Conservation (phyloP, 2,113 vertebrate species). For the Trinectes maculatus region DNA sequence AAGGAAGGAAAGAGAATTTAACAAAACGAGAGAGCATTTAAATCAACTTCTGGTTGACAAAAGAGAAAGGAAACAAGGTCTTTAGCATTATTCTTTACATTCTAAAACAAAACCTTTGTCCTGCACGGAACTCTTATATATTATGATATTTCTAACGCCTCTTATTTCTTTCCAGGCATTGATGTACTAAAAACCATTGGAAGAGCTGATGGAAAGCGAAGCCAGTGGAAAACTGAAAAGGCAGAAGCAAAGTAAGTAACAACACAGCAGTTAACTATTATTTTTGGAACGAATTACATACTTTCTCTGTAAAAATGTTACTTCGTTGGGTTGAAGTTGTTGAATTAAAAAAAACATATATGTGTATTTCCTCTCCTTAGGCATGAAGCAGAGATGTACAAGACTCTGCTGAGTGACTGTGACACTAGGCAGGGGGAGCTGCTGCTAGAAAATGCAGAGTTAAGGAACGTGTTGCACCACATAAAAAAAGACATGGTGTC, state of each 20-base stretch:
- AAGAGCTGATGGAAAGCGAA: slow-evolving; percentile 92
- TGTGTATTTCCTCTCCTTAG: slow-evolving; percentile 76
- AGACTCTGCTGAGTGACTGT: slow-evolving; percentile 89
- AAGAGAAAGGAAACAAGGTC: slow-evolving; percentile 93
- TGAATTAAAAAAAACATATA: not conserved
- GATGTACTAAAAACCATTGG: slow-evolving; percentile 94
- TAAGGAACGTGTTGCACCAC: slow-evolving; percentile 95
- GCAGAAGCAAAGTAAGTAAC: slow-evolving; percentile 90
- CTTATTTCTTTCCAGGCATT: slow-evolving; percentile 82
- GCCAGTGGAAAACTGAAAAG: slow-evolving; percentile 93
- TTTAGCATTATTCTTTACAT: not conserved
- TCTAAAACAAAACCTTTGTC: not conserved
- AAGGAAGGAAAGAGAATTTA: slow-evolving; percentile 94
- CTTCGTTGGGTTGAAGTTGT: not conserved
- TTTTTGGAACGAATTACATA: too few species aligned
- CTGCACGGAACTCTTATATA: not conserved
- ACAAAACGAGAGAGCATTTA: slow-evolving; percentile 93
- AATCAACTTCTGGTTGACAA: slow-evolving; percentile 94
- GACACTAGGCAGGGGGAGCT: slow-evolving; percentile 91
- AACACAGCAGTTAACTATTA: too few species aligned
- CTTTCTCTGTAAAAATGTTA: not conserved
- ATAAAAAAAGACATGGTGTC: slow-evolving; percentile 96
- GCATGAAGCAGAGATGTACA: slow-evolving; percentile 96
- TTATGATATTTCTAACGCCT: not conserved
- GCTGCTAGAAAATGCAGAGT: slow-evolving; percentile 91